These are phyloP conservation scores for Halcyon smyrnensis DNA, from an alignment of 2,797 vertebrate genomes.

Conservation along the genomic window DNA sequence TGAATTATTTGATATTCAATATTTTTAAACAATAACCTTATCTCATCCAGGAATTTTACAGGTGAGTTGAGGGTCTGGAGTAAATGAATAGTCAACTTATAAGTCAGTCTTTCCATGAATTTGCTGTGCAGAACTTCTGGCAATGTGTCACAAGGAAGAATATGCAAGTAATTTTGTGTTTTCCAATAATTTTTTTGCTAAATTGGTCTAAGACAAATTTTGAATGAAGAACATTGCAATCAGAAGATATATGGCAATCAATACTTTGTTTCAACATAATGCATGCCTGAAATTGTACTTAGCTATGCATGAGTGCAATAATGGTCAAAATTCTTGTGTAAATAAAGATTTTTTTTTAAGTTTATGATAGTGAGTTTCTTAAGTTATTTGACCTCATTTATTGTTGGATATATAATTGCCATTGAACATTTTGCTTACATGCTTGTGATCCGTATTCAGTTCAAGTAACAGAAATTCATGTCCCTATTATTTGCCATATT, in stretches of 20 bases:
- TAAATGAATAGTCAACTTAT: neutral
- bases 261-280: neutral
- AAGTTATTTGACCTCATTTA: constrained; percentile 42
- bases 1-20: neutral
- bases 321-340: neutral
- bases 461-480: constrained; percentile 21
- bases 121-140: neutral
- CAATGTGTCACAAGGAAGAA: neutral
- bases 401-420: constrained; percentile 24
- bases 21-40: neutral
- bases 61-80: neutral
- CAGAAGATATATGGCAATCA: neutral
- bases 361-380: neutral
- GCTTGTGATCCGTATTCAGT: neutral
- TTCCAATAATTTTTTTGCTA: neutral
- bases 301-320: neutral
- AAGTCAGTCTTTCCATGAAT: neutral
- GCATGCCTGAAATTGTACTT: neutral
- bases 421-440: constrained; percentile 30
- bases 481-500: constrained; percentile 51
- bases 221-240: neutral
- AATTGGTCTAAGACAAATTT: neutral
- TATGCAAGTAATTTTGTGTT: neutral
- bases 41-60: neutral
- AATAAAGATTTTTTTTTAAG: neutral